phyloP scores from a whole-genome alignment of 2,113 vertebrate genomes.

The Epinephelus moara region DNA sequence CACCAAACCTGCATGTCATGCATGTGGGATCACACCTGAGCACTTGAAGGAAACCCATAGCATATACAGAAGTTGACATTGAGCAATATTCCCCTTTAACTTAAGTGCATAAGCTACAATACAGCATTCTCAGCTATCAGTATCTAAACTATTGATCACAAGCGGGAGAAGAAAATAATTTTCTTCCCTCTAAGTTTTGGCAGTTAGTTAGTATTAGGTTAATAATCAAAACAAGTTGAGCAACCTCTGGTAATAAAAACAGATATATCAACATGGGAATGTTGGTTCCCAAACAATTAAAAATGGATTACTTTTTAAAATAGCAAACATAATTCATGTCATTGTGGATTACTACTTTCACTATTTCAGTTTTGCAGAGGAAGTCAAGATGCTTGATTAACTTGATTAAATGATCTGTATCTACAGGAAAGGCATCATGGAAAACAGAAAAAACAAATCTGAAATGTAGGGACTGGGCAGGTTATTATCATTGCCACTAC shows the following conservation, averaged over 20 bases:
- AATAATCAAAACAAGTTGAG: slow-evolving; percentile 67
- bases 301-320: neutral
- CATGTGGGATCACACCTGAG: neutral
- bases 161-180: slow-evolving; percentile 60
- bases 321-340: neutral
- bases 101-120: slow-evolving; percentile 50
- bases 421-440: slow-evolving; percentile 62
- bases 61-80: slow-evolving; percentile 10
- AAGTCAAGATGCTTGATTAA: slow-evolving; percentile 76
- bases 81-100: slow-evolving; percentile 67
- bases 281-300: slow-evolving; percentile 5
- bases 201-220: slow-evolving; percentile 54
- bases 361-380: slow-evolving; percentile 42
- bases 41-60: neutral
- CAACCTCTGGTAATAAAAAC: slow-evolving; percentile 45
- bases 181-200: slow-evolving; percentile 50
- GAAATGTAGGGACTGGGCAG: slow-evolving; percentile 64
- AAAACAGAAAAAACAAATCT: slow-evolving; percentile 69
- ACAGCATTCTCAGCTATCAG: slow-evolving; percentile 56
- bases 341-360: neutral
- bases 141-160: slow-evolving; percentile 44
- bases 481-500: slow-evolving; percentile 55
- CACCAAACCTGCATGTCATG: neutral
- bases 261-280: neutral
- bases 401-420: slow-evolving; percentile 51